Base-by-base conservation (phyloP, 1,140 invertebrate species). In the Drosophila novamexicana region DNA sequence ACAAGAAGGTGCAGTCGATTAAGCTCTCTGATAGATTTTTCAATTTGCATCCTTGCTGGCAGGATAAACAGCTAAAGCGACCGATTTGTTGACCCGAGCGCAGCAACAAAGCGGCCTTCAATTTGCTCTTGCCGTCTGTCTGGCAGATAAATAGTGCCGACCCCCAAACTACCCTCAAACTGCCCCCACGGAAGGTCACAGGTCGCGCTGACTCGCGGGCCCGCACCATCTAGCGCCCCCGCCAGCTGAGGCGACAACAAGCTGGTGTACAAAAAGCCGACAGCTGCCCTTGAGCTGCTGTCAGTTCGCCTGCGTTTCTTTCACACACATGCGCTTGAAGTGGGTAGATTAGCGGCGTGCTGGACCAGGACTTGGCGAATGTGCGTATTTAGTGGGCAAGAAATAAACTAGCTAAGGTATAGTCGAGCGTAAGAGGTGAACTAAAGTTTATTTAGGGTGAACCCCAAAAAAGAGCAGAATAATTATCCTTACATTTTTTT, bases 271-370 rank as follows among this genome's bases (percentile, higher is more conserved):
- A 66, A 45, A 37, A 73, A 72, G 14, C 64, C 42, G 50, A 64
- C 61, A 64, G 47, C 64, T 77, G 68, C 47, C 73, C 81, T 84
- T 77, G 81, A 70, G 56, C 40, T 50, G 44, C 59, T 39, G 67
- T 84, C 63, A 68, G 59, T 52, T 66, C 40, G 63, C 62, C 40
- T 9, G 5, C n/a, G 7, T 44, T 58, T 10, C 6, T 42, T 56
- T n/a, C 32, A 29, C 54, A 34, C 34, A 56, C 76, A 77, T 81
- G 64, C 69, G 77, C 68, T 75, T 66, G 44, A 81, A 81, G 78
- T 74, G 81, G 81, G 81, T 85, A 81, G 78, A 85, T 84, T 84
- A 84, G 77, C 74, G 52, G 14, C 44, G 14, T 54, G 32, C 16
- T 64, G 16, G 22, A 42, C 47, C 52, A 44, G 10, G 22, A 68